Evolutionary conservation across 2,888 invertebrate genomes (phyloP).

Genomic region (Xestobium rufovillosum): DNA sequence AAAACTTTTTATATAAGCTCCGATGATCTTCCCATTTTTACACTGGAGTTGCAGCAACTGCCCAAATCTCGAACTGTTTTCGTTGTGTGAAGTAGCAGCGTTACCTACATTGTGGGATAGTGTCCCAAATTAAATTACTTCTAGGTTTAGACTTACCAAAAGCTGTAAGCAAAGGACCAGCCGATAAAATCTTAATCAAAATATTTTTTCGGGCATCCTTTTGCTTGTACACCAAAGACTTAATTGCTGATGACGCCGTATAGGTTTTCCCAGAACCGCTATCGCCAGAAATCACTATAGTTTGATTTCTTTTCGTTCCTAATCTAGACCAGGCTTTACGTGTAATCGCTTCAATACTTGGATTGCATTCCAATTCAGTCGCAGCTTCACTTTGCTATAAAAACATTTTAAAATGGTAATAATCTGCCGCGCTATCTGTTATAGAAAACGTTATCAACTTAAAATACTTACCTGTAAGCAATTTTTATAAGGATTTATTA

Average conservation of each 20-base stretch:
- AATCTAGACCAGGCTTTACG: too few species aligned
- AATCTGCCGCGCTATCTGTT: too few species aligned
- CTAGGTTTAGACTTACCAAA: slow-evolving; percentile 32
- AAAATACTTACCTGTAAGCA: too few species aligned
- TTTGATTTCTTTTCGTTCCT: slow-evolving; percentile 37
- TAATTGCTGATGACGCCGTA: slow-evolving; percentile 38
- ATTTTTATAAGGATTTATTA: too few species aligned
- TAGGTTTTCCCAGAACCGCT: slow-evolving; percentile 44
- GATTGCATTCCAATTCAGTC: too few species aligned
- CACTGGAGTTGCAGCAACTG: slow-evolving; percentile 40
- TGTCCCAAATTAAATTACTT: too few species aligned
- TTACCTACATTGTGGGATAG: slow-evolving; percentile 39
- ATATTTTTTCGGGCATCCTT: slow-evolving; percentile 14
- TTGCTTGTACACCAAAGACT: slow-evolving; percentile 33
- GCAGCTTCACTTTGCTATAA: too few species aligned
- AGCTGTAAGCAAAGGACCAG: slow-evolving; percentile 25
- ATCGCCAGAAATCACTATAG: slow-evolving; percentile 42
- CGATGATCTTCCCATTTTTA: slow-evolving; percentile 30
- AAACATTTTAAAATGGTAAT: too few species aligned
- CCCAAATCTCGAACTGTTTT: slow-evolving; percentile 42
- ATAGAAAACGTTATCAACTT: too few species aligned
- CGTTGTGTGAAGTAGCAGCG: slow-evolving; percentile 39
- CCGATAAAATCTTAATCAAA: slow-evolving; percentile 25
- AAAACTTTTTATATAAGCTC: slow-evolving; percentile 39
- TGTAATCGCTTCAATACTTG: too few species aligned